phyloP scores from a whole-genome alignment of 2,888 invertebrate genomes.

The Athalia cordata region DNA sequence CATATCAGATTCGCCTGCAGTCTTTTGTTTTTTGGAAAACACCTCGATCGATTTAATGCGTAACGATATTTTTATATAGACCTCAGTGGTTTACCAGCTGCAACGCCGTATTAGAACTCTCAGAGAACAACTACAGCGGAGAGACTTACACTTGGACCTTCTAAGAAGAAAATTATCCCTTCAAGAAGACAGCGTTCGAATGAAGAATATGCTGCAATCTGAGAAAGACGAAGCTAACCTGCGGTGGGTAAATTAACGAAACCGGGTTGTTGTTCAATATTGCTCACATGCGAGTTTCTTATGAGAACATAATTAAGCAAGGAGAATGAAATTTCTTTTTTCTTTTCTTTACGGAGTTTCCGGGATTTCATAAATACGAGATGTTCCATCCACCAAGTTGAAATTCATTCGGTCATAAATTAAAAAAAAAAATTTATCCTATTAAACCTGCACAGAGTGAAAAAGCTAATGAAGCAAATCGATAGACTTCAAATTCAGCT shows the following conservation, averaged over 20 bases:
- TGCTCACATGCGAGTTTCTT: background rate
- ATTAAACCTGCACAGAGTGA: slow-evolving; percentile 75
- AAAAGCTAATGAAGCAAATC: slow-evolving; percentile 88
- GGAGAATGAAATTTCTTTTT: too few species aligned
- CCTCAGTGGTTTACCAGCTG: slow-evolving; percentile 91
- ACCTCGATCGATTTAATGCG: too few species aligned
- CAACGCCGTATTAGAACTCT: slow-evolving; percentile 90
- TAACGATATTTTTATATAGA: slow-evolving; percentile 74
- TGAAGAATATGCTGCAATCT: slow-evolving; percentile 77
- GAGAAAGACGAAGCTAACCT: slow-evolving; percentile 74
- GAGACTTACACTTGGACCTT: slow-evolving; percentile 93
- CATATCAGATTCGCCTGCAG: background rate
- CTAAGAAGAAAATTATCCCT: slow-evolving; percentile 90
- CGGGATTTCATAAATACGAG: too few species aligned
- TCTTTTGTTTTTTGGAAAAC: background rate
- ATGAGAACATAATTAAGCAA: too few species aligned
- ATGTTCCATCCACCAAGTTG: background rate
- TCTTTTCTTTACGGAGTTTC: too few species aligned
- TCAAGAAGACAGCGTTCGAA: slow-evolving; percentile 84
- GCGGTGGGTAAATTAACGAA: slow-evolving; percentile 61
- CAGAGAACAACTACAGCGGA: slow-evolving; percentile 92
- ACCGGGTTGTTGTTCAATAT: background rate
- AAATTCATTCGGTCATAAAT: background rate
- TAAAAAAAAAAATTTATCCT: slow-evolving; percentile 6
- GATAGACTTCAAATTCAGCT: slow-evolving; percentile 89